Percentiles rank a stretch among this genome's conserved stretches.
phyloP scores from a whole-genome alignment of 2,888 invertebrate species.

The Trissolcus brochymenae region DNA sequence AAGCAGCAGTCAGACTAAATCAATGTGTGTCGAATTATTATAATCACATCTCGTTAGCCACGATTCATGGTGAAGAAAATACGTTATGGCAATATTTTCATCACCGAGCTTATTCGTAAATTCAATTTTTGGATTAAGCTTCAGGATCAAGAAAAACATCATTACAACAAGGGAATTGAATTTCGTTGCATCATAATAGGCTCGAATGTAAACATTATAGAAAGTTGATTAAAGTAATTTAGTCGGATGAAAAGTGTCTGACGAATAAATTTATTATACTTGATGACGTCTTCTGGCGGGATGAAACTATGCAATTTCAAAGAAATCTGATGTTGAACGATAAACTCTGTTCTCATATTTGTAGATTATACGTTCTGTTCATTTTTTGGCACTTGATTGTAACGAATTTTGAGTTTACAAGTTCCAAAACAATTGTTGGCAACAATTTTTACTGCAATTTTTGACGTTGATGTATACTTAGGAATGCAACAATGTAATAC shows the following conservation, averaged over 20 bases:
- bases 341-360: too few relatives aligned
- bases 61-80: slow-evolving; percentile 38
- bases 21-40: slow-evolving; percentile 30
- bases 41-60: slow-evolving; percentile 30
- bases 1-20: slow-evolving; percentile 31
- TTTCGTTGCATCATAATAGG: too few relatives aligned
- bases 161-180: too few relatives aligned
- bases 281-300: too few relatives aligned
- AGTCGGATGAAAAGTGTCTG: too few relatives aligned
- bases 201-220: too few relatives aligned
- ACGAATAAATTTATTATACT: too few relatives aligned
- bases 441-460: too few relatives aligned
- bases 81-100: slow-evolving; percentile 16
- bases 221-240: too few relatives aligned
- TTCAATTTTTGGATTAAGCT: slow-evolving; percentile 9
- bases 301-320: too few relatives aligned
- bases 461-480: slow-evolving; percentile 31
- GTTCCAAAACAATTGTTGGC: not conserved
- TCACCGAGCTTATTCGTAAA: slow-evolving; percentile 4
- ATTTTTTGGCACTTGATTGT: not conserved
- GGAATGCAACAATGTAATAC: slow-evolving; percentile 32
- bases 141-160: not conserved
- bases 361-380: too few relatives aligned
- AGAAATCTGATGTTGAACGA: too few relatives aligned
- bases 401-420: not conserved